Percentiles rank a stretch among this genome's conserved stretches.
These are phyloP conservation scores for Amblyteles armatorius DNA, from an alignment of 2,888 invertebrate genomes.

Conservation along the genomic window DNA sequence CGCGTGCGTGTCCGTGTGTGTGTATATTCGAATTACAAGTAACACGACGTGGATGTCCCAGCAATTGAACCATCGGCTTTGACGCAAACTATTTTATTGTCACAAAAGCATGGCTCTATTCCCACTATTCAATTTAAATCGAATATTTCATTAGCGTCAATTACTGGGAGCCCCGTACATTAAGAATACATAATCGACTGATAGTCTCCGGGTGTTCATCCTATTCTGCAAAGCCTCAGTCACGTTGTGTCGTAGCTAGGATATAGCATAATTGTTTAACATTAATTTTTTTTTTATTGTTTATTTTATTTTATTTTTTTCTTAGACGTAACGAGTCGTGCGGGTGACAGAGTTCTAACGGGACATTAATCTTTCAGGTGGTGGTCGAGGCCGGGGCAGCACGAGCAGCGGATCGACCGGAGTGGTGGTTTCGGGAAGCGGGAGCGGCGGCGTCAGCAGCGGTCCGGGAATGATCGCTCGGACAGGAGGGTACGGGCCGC, in stretches of 20 bases:
- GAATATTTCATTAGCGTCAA: neutral
- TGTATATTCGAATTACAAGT: neutral
- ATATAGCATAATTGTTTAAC: neutral
- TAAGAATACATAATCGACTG: constrained; percentile 20
- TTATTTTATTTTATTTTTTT: constrained; percentile 22
- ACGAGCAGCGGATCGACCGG: constrained; percentile 59
- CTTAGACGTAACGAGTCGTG: constrained; percentile 1
- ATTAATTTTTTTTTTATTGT: constrained; percentile 27
- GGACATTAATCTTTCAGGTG: constrained; percentile 74
- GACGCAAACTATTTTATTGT: neutral
- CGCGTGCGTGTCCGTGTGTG: constrained; percentile 1
- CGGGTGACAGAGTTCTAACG: constrained; percentile 46
- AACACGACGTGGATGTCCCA: constrained; percentile 13
- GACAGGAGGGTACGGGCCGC: constrained; percentile 79
- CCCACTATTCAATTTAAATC: neutral
- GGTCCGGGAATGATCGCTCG: constrained; percentile 78
- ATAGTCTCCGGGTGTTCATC: constrained; percentile 16
- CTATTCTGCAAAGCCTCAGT: constrained; percentile 14
- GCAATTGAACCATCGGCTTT: neutral
- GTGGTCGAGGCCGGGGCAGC: constrained; percentile 72
- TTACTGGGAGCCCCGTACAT: constrained; percentile 15
- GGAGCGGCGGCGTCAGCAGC: constrained; percentile 68
- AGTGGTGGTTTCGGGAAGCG: constrained; percentile 67
- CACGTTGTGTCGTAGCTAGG: constrained; percentile 16
- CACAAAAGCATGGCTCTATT: neutral